A percentile compares a stretch with the other conserved stretches of the same genome.
Conservation (phyloP, 2,888 invertebrate genomes). For the Yponomeuta sedellus region DNA sequence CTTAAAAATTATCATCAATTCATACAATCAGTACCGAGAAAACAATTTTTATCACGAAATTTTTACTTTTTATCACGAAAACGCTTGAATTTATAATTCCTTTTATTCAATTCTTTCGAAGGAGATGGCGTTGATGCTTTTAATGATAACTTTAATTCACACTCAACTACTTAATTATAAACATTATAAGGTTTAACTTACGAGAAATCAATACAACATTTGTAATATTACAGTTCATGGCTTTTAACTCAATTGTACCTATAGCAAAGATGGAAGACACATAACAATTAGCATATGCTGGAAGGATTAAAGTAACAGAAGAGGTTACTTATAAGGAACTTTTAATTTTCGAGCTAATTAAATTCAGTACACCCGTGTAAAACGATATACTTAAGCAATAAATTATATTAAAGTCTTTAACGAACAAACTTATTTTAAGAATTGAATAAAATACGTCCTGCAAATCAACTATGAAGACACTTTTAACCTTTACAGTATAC, state of each 20-base stretch:
- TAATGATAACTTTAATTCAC: slow-evolving; percentile 7
- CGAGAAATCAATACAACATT: neutral
- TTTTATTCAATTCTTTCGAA: slow-evolving; percentile 56
- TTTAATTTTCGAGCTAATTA: neutral
- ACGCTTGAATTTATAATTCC: slow-evolving; percentile 70
- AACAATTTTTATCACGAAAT: slow-evolving; percentile 73
- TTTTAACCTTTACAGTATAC: slow-evolving; percentile 59
- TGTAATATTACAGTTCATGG: slow-evolving; percentile 9
- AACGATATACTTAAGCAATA: neutral
- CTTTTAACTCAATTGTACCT: neutral
- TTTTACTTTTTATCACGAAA: slow-evolving; percentile 67
- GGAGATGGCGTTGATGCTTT: neutral
- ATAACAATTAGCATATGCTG: slow-evolving; percentile 7
- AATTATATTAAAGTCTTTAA: neutral
- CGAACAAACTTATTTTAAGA: neutral
- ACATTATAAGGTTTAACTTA: slow-evolving; percentile 10
- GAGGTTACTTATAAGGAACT: neutral
- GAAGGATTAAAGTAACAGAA: neutral
- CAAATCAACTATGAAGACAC: slow-evolving; percentile 23
- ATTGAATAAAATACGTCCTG: neutral
- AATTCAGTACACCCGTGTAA: no score
- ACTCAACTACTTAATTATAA: slow-evolving; percentile 9
- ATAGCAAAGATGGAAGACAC: slow-evolving; percentile 15
- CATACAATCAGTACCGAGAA: slow-evolving; percentile 68
- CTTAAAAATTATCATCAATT: slow-evolving; percentile 54